These are phyloP conservation scores for Zenarchopterus dispar DNA, from an alignment of 2,797 vertebrate species.

Conservation along the genomic window DNA sequence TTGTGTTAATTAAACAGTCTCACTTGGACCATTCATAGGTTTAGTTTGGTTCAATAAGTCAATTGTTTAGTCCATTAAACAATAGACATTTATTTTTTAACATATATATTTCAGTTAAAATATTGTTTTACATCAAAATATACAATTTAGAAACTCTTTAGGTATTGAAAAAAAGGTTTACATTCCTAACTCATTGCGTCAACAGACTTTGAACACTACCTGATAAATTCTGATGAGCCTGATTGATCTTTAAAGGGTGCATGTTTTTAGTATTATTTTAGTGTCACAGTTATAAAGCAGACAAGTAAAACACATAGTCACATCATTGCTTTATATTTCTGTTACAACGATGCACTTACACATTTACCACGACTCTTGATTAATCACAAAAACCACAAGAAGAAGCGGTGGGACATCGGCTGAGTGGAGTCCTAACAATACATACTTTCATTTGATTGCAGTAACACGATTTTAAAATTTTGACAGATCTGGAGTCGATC, in stretches of 20 bases:
- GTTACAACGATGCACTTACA: conserved; percentile 53
- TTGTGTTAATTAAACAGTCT: too few relatives aligned
- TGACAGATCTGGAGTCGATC: conserved; percentile 21
- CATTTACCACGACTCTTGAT: conserved; percentile 23
- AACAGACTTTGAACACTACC: not conserved
- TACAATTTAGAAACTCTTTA: too few relatives aligned
- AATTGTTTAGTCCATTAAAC: too few relatives aligned
- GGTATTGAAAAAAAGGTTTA: too few relatives aligned
- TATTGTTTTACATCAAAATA: too few relatives aligned
- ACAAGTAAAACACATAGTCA: conserved; percentile 42
- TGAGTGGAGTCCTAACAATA: conserved; percentile 21
- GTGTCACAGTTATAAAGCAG: conserved; percentile 17
- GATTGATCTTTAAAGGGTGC: not conserved
- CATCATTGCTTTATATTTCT: conserved; percentile 80
- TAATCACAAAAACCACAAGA: conserved; percentile 19
- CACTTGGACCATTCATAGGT: too few relatives aligned
- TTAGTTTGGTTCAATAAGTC: too few relatives aligned
- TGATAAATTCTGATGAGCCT: not conserved
- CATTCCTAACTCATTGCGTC: too few relatives aligned
- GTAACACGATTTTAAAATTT: not conserved
- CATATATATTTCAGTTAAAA: too few relatives aligned
- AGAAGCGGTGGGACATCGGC: conserved; percentile 9
- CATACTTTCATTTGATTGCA: conserved; percentile 9
- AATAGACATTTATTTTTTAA: too few relatives aligned
- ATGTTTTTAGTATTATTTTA: not conserved